Evolutionary conservation across 1,140 invertebrate species (phyloP).

Genomic region (Drosophila takahashii): DNA sequence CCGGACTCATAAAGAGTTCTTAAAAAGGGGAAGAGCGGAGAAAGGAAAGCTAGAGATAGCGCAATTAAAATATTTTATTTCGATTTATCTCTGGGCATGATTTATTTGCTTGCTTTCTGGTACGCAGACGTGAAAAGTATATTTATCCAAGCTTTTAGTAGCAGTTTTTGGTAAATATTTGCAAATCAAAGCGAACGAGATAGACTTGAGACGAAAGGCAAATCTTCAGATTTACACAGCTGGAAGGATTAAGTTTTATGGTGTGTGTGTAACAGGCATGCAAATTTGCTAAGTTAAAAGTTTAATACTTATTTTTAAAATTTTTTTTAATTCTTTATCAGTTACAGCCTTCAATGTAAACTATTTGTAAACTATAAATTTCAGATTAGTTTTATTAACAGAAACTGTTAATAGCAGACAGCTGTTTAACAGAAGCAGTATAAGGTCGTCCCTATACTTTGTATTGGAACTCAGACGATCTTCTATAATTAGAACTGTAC

Average conservation of each 20-base stretch:
- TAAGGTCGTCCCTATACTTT: neutral
- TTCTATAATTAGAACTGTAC: neutral
- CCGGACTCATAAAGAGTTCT: neutral
- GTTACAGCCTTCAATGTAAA: too few species aligned
- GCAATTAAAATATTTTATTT: constrained; percentile 27
- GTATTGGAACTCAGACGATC: neutral
- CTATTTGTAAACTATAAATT: neutral
- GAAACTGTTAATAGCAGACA: neutral
- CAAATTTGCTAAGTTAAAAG: neutral
- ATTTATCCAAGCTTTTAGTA: constrained; percentile 43
- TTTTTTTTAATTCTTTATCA: neutral
- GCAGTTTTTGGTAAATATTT: constrained; percentile 36
- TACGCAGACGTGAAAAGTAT: constrained; percentile 31
- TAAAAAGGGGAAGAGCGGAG: neutral
- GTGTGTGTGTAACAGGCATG: neutral
- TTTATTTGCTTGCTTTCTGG: constrained; percentile 33
- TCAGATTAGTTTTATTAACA: neutral
- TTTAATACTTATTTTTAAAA: too few species aligned
- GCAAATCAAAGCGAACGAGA: constrained; percentile 36
- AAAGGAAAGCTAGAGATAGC: constrained; percentile 4
- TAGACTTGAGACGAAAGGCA: constrained; percentile 3
- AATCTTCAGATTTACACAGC: constrained; percentile 3
- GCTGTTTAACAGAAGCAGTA: neutral
- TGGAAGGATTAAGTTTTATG: neutral
- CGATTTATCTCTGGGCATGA: neutral